A percentile compares a stretch with the other conserved stretches of the same genome.
phyloP scores from a whole-genome alignment of 2,113 vertebrate species.

The Collichthys lucidus region DNA sequence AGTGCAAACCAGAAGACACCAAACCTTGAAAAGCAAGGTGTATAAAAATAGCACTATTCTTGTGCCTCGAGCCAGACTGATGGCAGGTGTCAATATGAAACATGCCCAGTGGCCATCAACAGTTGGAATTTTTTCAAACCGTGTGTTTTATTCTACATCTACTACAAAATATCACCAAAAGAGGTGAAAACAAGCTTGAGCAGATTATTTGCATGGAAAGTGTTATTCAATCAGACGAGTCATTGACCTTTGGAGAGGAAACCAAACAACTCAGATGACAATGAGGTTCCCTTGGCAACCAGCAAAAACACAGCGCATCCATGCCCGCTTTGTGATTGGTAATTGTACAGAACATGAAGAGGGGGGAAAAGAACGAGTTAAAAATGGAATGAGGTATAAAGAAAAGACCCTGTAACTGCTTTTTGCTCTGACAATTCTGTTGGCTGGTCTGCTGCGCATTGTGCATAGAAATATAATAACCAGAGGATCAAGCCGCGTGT shows the following conservation, averaged over 20 bases:
- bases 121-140: background rate
- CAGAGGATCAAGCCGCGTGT: background rate
- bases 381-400: constrained; percentile 22
- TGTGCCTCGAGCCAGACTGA: background rate
- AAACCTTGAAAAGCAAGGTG: background rate
- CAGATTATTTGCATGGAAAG: constrained; percentile 59
- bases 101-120: background rate
- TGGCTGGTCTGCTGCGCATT: constrained; percentile 28
- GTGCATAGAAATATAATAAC: constrained; percentile 4
- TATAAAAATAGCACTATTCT: background rate
- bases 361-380: background rate
- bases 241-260: constrained; percentile 69
- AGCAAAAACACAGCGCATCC: constrained; percentile 33
- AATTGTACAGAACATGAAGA: constrained; percentile 22
- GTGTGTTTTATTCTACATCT: constrained; percentile 28
- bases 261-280: constrained; percentile 59
- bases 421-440: constrained; percentile 13
- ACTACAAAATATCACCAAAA: background rate
- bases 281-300: constrained; percentile 66
- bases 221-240: constrained; percentile 63
- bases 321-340: constrained; percentile 59
- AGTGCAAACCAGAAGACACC: too few relatives aligned
- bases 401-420: background rate
- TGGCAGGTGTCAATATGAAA: background rate
- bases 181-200: constrained; percentile 3